Conservation (phyloP, 2,113 vertebrate species). For the Crotalus helleri region DNA sequence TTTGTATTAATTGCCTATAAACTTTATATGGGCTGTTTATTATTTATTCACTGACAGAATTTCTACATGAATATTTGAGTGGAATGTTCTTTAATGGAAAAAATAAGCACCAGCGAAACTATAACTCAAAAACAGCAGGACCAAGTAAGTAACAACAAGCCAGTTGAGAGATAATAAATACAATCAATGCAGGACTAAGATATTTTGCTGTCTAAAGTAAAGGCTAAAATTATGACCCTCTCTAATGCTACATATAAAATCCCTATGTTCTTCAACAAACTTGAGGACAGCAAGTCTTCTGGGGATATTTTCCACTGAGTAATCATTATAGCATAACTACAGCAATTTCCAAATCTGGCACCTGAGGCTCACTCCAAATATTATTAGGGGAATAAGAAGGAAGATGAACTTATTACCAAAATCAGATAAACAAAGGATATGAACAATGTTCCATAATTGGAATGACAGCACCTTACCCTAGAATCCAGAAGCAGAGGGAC, state of each 20-base stretch:
- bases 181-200: not conserved
- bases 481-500: not conserved
- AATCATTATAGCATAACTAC: not conserved
- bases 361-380: not conserved
- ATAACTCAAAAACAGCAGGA: not conserved
- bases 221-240: not conserved
- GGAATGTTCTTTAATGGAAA: not conserved
- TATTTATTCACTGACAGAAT: not conserved
- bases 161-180: not conserved
- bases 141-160: not conserved
- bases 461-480: not conserved
- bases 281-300: not conserved
- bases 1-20: not conserved
- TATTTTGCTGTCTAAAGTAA: not conserved
- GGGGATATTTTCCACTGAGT: not conserved
- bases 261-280: not conserved
- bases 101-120: not conserved
- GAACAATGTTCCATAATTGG: not conserved
- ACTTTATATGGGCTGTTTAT: not conserved
- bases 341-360: not conserved
- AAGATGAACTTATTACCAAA: not conserved
- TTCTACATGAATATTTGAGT: not conserved
- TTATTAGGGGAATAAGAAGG: not conserved
- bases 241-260: not conserved
- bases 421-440: not conserved